These are phyloP conservation scores for Paracanthobrama guichenoti DNA, from an alignment of 2,113 vertebrate genomes.

Conservation along the genomic window DNA sequence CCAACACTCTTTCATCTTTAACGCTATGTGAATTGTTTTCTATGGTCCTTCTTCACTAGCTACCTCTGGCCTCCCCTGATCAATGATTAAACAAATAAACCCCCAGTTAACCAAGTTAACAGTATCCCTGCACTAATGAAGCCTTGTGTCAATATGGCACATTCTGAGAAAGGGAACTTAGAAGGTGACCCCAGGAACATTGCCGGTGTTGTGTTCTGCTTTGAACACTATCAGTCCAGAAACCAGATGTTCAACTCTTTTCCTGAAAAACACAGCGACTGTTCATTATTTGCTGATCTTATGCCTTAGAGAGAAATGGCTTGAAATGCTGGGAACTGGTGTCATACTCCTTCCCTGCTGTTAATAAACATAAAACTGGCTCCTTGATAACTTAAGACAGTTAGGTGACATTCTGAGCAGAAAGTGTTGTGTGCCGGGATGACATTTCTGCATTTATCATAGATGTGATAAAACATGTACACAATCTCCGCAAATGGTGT, in stretches of 20 bases:
- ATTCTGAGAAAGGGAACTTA: conserved; percentile 38
- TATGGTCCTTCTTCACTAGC: conserved; percentile 61
- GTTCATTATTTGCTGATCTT: conserved; percentile 5
- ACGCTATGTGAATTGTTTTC: neutral
- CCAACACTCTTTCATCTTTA: conserved; percentile 29
- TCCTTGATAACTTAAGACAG: neutral
- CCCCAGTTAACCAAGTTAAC: neutral
- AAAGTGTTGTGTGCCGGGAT: neutral
- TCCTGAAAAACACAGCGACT: neutral
- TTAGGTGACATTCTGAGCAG: neutral
- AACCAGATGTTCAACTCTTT: conserved; percentile 6
- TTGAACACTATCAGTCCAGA: conserved; percentile 1
- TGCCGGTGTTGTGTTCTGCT: neutral
- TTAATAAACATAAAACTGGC: conserved; percentile 9
- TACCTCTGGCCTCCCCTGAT: conserved; percentile 65
- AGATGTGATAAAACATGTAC: too few species aligned
- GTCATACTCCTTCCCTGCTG: neutral
- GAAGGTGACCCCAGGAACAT: conserved; percentile 11
- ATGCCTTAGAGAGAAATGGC: neutral
- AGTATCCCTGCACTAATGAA: conserved; percentile 48
- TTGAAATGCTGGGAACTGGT: neutral
- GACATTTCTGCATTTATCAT: neutral
- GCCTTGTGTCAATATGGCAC: conserved; percentile 69
- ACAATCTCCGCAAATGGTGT: neutral
- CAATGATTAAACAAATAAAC: conserved; percentile 72